These are phyloP conservation scores for Phalloptychus januarius DNA, from an alignment of 2,797 vertebrate species.

Conservation along the genomic window DNA sequence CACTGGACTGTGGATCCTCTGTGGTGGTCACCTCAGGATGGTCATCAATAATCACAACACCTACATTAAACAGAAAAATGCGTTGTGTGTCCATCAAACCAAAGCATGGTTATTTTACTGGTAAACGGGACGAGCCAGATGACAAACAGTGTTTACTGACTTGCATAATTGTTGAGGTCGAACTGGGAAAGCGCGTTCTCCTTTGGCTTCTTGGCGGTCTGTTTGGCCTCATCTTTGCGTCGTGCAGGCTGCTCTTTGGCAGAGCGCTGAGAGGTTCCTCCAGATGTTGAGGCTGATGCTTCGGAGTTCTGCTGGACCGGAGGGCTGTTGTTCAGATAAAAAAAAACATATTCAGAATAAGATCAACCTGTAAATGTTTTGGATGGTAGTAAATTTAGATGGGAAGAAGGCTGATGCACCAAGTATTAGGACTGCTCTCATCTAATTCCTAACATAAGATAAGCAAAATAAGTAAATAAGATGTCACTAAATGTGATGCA, in stretches of 20 bases:
- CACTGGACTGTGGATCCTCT: slow-evolving; percentile 93
- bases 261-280: slow-evolving; percentile 79
- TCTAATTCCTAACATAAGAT: too few species aligned
- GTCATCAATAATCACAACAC: slow-evolving; percentile 99
- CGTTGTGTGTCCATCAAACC: background rate
- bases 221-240: slow-evolving; percentile 93
- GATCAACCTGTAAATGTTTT: background rate
- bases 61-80: slow-evolving; percentile 65
- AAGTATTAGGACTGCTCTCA: background rate
- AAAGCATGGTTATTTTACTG: background rate
- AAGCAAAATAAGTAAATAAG: background rate
- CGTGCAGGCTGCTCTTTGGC: slow-evolving; percentile 86
- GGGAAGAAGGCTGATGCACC: background rate
- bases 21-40: slow-evolving; percentile 98
- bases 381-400: background rate
- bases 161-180: slow-evolving; percentile 99
- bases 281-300: slow-evolving; percentile 48
- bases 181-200: slow-evolving; percentile 97
- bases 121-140: background rate
- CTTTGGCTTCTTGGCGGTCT: slow-evolving; percentile 92
- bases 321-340: slow-evolving; percentile 61
- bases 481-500: background rate
- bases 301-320: slow-evolving; percentile 79
- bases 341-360: background rate
- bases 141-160: slow-evolving; percentile 77